Conservation (phyloP, 2,888 invertebrate species). For the Rhaphigaster nebulosa region DNA sequence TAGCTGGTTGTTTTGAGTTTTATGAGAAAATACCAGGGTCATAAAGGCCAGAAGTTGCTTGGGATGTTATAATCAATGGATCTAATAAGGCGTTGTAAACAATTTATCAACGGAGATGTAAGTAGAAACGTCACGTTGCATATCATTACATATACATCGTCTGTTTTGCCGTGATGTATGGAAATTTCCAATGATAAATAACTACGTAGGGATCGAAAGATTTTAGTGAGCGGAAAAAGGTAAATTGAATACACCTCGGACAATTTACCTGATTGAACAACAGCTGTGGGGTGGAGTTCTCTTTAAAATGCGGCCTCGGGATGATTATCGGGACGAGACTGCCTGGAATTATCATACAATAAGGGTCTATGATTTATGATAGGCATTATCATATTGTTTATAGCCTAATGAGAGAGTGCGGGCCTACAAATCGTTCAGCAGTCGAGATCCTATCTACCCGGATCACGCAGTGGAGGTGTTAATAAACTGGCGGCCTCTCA, state of each 20-base stretch:
- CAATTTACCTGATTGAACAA: not conserved
- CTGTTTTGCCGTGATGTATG: too few relatives aligned
- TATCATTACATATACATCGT: too few relatives aligned
- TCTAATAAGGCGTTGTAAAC: too few relatives aligned
- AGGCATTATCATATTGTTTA: slow-evolving; percentile 46
- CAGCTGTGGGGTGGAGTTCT: not conserved
- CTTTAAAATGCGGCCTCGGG: slow-evolving; percentile 1
- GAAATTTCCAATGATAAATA: too few relatives aligned
- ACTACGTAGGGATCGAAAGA: not conserved
- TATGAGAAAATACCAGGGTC: too few relatives aligned
- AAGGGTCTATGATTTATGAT: slow-evolving; percentile 34
- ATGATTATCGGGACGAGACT: not conserved
- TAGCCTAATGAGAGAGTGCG: slow-evolving; percentile 32
- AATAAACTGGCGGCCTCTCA: slow-evolving; percentile 19
- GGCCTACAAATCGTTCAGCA: slow-evolving; percentile 13
- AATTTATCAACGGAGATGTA: too few relatives aligned
- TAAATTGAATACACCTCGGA: not conserved
- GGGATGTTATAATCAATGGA: too few relatives aligned
- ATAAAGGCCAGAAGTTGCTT: too few relatives aligned
- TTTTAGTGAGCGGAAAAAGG: not conserved
- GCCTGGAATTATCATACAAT: slow-evolving; percentile 44
- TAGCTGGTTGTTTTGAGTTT: too few relatives aligned
- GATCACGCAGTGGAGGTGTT: slow-evolving; percentile 44
- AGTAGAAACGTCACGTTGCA: too few relatives aligned
- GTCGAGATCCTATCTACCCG: not conserved